Percentiles rank a stretch among this genome's conserved stretches.
Evolutionary conservation across 2,888 invertebrate genomes (phyloP).

Genomic region (Eilema caniola): DNA sequence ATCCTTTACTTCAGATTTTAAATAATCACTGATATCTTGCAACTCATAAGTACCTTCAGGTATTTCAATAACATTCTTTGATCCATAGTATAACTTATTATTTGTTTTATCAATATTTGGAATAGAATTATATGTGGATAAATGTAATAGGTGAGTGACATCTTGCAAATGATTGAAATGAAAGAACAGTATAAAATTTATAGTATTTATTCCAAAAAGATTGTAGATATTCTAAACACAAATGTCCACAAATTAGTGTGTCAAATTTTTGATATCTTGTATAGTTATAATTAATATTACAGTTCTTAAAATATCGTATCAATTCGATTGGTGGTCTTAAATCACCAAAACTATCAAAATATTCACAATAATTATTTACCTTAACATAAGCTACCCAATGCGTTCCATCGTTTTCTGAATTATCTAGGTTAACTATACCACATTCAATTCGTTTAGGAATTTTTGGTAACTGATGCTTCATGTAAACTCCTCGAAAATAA

Average conservation of each 20-base stretch:
- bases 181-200: conserved; percentile 6
- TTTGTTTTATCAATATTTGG: too few relatives aligned
- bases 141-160: too few relatives aligned
- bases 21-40: too few relatives aligned
- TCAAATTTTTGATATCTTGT: conserved; percentile 13
- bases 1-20: neutral
- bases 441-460: conserved; percentile 48
- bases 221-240: conserved; percentile 19
- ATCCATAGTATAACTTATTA: too few relatives aligned
- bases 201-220: conserved; percentile 8
- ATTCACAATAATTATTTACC: too few relatives aligned
- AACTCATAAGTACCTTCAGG: conserved; percentile 14
- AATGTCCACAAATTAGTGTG: conserved; percentile 20
- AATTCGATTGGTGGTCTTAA: conserved; percentile 51
- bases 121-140: too few relatives aligned
- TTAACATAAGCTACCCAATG: too few relatives aligned
- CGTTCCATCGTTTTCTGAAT: conserved; percentile 26
- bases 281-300: conserved; percentile 20
- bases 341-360: too few relatives aligned
- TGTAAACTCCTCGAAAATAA: neutral
- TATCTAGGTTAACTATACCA: conserved; percentile 58
- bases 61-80: neutral
- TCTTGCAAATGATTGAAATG: neutral
- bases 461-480: conserved; percentile 19
- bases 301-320: neutral